Percentiles rank a stretch among this genome's conserved stretches.
Evolutionary conservation across 2,888 invertebrate genomes (phyloP).

Genomic region (Eustalomyia histrio): DNA sequence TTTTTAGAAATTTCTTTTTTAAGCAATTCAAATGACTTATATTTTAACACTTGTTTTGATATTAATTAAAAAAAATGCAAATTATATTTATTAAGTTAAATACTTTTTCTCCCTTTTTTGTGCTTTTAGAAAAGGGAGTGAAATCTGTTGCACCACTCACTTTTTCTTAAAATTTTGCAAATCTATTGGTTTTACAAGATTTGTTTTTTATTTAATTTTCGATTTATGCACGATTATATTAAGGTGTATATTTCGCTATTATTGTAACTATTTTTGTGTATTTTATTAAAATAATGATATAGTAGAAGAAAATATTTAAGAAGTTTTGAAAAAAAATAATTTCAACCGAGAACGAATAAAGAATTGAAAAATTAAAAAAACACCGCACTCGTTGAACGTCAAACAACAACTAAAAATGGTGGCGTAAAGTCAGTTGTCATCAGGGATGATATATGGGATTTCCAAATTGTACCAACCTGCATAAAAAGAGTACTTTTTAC

Average conservation of each 20-base stretch:
- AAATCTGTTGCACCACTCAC: conserved; percentile 64
- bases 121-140: conserved; percentile 42
- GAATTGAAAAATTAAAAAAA: conserved; percentile 57
- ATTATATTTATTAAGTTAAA: conserved; percentile 39
- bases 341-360: conserved; percentile 68
- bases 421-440: background rate
- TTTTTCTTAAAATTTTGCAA: conserved; percentile 36
- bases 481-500: too few species aligned
- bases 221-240: conserved; percentile 1
- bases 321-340: conserved; percentile 57
- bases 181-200: conserved; percentile 9
- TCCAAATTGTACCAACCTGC: too few species aligned
- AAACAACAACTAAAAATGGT: conserved; percentile 63
- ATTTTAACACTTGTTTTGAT: conserved; percentile 14
- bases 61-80: conserved; percentile 32
- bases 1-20: conserved; percentile 27
- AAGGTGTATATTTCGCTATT: conserved; percentile 17
- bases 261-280: conserved; percentile 30
- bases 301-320: conserved; percentile 45
- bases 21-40: conserved; percentile 22
- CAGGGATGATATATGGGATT: too few species aligned
- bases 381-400: conserved; percentile 62
- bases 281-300: conserved; percentile 28
- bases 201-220: conserved; percentile 1
- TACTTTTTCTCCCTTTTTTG: conserved; percentile 32